These are phyloP conservation scores for Pegoplata infirma DNA, from an alignment of 2,888 invertebrate genomes.

Conservation along the genomic window DNA sequence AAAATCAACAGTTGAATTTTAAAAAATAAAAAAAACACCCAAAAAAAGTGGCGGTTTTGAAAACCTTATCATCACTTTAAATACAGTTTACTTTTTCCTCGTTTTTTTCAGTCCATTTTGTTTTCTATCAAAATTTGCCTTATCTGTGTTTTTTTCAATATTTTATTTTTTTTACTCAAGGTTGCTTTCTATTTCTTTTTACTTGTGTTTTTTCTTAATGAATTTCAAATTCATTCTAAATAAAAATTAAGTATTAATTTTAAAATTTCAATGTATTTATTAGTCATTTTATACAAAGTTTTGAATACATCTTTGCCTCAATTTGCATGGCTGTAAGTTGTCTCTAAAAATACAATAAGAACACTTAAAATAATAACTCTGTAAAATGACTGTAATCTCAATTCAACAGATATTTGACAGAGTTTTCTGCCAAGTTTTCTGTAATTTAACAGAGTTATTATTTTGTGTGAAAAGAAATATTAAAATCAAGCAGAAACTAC, in stretches of 20 bases:
- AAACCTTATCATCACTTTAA: constrained; percentile 30
- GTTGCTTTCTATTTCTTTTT: constrained; percentile 57
- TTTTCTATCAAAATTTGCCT: constrained; percentile 11
- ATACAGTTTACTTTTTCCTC: not conserved
- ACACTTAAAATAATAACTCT: too few relatives aligned
- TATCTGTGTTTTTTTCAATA: constrained; percentile 6
- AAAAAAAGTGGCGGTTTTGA: constrained; percentile 19
- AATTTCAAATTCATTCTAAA: not conserved
- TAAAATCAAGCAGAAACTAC: too few relatives aligned
- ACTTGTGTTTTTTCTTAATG: not conserved
- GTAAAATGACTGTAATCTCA: too few relatives aligned
- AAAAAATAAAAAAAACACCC: not conserved
- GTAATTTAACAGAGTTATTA: too few relatives aligned
- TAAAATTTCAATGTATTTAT: not conserved
- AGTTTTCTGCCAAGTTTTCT: too few relatives aligned
- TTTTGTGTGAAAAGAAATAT: too few relatives aligned
- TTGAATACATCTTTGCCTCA: too few relatives aligned
- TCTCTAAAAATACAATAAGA: too few relatives aligned
- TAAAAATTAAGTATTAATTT: not conserved
- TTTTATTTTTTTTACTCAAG: constrained; percentile 53
- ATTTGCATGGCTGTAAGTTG: too few relatives aligned
- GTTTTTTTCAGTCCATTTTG: constrained; percentile 1
- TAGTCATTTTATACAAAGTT: constrained; percentile 31
- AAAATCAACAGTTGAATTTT: not conserved
- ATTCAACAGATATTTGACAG: too few relatives aligned